Evolutionary conservation across 2,113 vertebrate species (phyloP), one percentile per base, ranked within the genome.

Genomic region (Mesocricetus auratus): DNA sequence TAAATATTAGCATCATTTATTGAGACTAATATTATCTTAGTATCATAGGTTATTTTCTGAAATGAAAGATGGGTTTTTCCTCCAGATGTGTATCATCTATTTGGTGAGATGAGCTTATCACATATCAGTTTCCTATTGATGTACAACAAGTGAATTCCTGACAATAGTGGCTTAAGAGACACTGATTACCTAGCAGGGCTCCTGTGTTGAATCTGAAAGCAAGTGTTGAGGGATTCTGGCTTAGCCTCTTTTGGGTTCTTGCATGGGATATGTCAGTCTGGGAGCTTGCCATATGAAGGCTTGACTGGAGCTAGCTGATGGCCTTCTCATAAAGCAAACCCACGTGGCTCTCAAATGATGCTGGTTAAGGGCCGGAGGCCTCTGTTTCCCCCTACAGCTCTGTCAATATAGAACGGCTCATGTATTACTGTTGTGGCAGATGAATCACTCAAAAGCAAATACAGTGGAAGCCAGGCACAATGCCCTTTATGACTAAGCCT

Each of bases 1-100:
- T 77, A 95, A 93, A 42, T 45, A 81, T 11, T n/a, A 50, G 50
- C 50, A 88, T 85, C 7, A 50, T 62, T 89, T 93, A 89, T 79
- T 77, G 53, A 95, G 69, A 81, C 29, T 68, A 90, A 56, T 91
- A 68, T 83, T 62, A 81, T 62, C 74, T 83, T 42, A 92, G 26
- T 90, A 56, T 33, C 39, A 47, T 26, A 29, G 45, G 68, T 50
- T 29, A 86, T 24, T 79, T 9, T 89, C 90, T 64, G 78, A 86
- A 95, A 90, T 56, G 13, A 90, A 96, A 89, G 17, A 45, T 77
- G 64, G 0, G 19, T 26, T 86, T 93, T 66, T 75, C 81, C 77
- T 58, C 21, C 68, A 68, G 69, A 78, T 45, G 22, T 36, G 88
- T 89, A 64, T 36, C 39, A 89, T 79, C 60, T 75, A 71, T 88